phyloP scores from a whole-genome alignment of 2,113 vertebrate species.

The Thermophis baileyi region DNA sequence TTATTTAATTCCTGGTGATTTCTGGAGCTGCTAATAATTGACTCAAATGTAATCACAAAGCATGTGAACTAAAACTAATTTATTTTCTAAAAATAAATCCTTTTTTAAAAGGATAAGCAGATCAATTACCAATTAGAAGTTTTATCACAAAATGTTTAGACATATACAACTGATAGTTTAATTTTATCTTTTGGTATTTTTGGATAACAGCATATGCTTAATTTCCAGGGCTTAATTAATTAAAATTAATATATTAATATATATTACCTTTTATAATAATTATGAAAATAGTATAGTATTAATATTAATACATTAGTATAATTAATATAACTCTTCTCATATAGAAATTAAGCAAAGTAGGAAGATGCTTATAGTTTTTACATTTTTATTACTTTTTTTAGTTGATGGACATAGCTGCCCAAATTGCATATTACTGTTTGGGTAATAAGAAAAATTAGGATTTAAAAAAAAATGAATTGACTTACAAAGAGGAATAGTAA shows the following conservation, averaged over 20 bases:
- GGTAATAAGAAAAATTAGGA: not conserved
- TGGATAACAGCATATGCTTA: not conserved
- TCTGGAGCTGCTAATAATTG: not conserved
- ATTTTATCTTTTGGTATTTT: not conserved
- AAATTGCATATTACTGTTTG: not conserved
- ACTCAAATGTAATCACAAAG: not conserved
- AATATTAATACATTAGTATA: not conserved
- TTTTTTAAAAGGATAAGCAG: not conserved
- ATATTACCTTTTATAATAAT: not conserved
- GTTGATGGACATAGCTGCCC: not conserved
- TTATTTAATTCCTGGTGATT: not conserved
- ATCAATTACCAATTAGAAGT: not conserved
- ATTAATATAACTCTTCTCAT: not conserved
- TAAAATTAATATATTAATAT: not conserved
- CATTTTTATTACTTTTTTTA: not conserved
- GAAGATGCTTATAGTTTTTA: not conserved
- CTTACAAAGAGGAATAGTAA: not conserved
- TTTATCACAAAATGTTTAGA: not conserved
- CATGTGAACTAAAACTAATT: not conserved
- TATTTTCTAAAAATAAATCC: not conserved
- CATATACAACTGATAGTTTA: not conserved
- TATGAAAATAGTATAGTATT: too few species aligned
- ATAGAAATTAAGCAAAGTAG: not conserved
- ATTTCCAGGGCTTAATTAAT: not conserved
- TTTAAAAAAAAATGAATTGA: not conserved